Evolutionary conservation across 2,888 invertebrate genomes (phyloP), one percentile per base, ranked within the genome.

Genomic region (Gibbula magus): DNA sequence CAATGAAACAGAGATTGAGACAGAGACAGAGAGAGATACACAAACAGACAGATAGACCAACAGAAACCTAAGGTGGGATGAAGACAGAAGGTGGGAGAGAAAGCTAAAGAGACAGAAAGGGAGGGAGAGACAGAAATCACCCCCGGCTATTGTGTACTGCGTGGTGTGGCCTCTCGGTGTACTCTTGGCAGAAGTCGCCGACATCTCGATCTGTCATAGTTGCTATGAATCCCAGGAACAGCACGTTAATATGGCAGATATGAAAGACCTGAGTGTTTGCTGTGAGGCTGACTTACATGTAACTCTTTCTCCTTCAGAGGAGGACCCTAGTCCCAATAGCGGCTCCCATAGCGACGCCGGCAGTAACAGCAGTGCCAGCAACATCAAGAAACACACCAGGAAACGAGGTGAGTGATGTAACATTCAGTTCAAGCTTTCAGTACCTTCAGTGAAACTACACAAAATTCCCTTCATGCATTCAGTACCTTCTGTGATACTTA

Each of bases 291-390:
- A 45, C 45, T 45, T 45, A 45, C 13, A 45, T 45, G 45, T 45
- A 45, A 45, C 45, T 45, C 10, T 45, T 45, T 45, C 45, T 77
- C 22, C 35, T 39, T 10, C 81, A 82, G 81, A 81, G 66, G 81
- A 82, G 78, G 81, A 81, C 75, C 56, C 80, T n/a, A 82, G 82
- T 29, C 80, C 80, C 2, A 79, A 77, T n/a, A 82, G 75, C 32
- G 75, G 77, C 51, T 77, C 67, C 1, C 79, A 75, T 35, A 82
- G 81, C 61, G 78, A 81, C 29, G 78, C 79, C 25, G 77, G 79
- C 16, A 80, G 80, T 70, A 54, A 51, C 52, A 67, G 74, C 53
- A 78, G 54, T 45, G 67, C 32, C 52, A 79, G 61, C 70, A 52
- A 35, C 25, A 53, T 70, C 13, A 82, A 81, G 67, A 82, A 82